A percentile compares a stretch with the other conserved stretches of the same genome.
These are phyloP conservation scores for Argentina silus DNA, from an alignment of 2,797 vertebrate species.

Conservation along the genomic window DNA sequence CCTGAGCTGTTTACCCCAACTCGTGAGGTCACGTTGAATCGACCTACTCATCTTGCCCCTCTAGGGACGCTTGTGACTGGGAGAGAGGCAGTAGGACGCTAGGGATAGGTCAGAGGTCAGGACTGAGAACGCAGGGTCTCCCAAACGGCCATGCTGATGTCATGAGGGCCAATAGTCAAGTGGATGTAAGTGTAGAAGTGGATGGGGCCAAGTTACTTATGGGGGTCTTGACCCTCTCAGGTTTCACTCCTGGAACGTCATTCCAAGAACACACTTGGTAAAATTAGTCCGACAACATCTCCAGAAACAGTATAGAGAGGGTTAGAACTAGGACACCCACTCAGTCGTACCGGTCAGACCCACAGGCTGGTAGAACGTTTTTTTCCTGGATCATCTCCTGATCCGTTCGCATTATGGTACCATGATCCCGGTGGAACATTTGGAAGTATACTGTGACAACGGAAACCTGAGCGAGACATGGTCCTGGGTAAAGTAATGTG, in stretches of 20 bases:
- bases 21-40: neutral
- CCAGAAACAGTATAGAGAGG: slow-evolving; percentile 49
- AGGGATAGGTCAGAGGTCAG: neutral
- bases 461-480: neutral
- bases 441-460: slow-evolving; percentile 33
- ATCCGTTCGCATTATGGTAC: slow-evolving; percentile 40
- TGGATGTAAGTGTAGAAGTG: neutral
- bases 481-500: neutral
- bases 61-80: neutral
- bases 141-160: neutral
- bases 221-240: too few species aligned
- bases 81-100: neutral
- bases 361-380: too few species aligned
- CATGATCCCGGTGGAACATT: slow-evolving; percentile 45
- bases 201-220: neutral
- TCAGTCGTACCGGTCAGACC: slow-evolving; percentile 7
- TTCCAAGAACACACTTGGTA: slow-evolving; percentile 62
- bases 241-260: slow-evolving; percentile 36
- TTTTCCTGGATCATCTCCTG: neutral
- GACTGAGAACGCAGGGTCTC: neutral
- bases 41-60: neutral
- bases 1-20: neutral
- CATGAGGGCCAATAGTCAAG: neutral
- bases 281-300: slow-evolving; percentile 66
- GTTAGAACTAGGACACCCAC: slow-evolving; percentile 10